A percentile compares a stretch with the other conserved stretches of the same genome.
Conservation (phyloP, 1,140 invertebrate genomes). For the Dolichoris vasculosae region DNA sequence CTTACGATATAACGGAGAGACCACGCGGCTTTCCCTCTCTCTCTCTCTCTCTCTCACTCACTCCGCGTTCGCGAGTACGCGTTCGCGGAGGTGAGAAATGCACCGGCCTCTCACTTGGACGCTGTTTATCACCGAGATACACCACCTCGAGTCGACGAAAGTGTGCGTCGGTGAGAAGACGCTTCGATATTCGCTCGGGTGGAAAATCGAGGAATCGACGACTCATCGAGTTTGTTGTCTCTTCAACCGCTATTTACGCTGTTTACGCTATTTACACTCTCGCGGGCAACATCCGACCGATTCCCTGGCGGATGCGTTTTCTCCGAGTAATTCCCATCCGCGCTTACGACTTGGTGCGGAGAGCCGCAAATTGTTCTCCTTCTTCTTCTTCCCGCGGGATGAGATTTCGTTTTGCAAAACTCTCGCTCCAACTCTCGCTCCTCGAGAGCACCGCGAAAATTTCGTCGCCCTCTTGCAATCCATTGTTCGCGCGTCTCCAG, state of each 20-base stretch:
- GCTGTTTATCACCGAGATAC: neutral
- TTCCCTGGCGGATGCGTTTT: too few species aligned
- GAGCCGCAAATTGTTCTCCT: constrained; percentile 2
- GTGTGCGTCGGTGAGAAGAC: neutral
- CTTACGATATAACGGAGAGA: neutral
- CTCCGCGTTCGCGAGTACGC: neutral
- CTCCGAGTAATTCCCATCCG: neutral
- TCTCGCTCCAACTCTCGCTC: too few species aligned
- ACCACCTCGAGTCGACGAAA: neutral
- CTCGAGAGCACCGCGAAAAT: too few species aligned
- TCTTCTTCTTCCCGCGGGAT: too few species aligned
- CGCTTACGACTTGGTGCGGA: too few species aligned
- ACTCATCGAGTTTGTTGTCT: too few species aligned
- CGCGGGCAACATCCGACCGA: too few species aligned
- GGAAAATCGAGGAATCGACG: neutral
- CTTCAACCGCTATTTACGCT: too few species aligned
- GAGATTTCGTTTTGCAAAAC: too few species aligned
- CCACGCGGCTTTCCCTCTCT: neutral
- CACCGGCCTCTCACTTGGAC: neutral
- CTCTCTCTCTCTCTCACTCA: neutral
- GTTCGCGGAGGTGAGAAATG: neutral
- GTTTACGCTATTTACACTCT: too few species aligned
- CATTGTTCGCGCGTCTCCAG: constrained; percentile 62
- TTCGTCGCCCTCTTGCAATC: constrained; percentile 56
- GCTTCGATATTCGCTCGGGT: neutral